These are phyloP conservation scores for Araneus ventricosus DNA, from an alignment of 1,140 invertebrate genomes.

Conservation along the genomic window DNA sequence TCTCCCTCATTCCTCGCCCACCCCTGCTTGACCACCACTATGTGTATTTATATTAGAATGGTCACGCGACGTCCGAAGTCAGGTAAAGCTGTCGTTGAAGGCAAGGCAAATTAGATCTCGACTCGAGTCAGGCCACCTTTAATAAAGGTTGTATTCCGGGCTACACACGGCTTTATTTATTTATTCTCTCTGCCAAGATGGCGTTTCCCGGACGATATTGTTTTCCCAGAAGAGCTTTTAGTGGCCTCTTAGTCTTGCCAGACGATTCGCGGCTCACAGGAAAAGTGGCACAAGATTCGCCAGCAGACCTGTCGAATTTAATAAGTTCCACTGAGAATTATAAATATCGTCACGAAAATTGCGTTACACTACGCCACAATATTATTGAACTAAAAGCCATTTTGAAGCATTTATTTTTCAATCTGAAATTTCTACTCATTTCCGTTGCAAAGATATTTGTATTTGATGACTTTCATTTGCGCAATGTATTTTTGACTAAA, in stretches of 20 bases:
- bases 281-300: background rate
- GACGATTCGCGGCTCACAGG: background rate
- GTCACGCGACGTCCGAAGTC: conserved; percentile 60
- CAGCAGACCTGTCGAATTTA: background rate
- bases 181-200: conserved; percentile 7
- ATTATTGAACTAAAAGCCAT: too few relatives aligned
- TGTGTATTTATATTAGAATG: conserved; percentile 62
- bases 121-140: conserved; percentile 21
- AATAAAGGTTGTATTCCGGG: conserved; percentile 58
- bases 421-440: too few relatives aligned
- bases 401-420: too few relatives aligned
- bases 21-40: background rate
- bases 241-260: conserved; percentile 11
- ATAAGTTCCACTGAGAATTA: too few relatives aligned
- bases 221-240: conserved; percentile 62
- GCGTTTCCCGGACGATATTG: conserved; percentile 37
- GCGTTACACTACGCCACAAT: too few relatives aligned
- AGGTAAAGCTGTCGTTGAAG: conserved; percentile 22
- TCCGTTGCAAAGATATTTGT: too few relatives aligned
- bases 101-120: conserved; percentile 57
- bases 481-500: too few relatives aligned
- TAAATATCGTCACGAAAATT: too few relatives aligned
- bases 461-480: too few relatives aligned
- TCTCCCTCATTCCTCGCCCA: background rate
- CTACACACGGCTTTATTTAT: conserved; percentile 16